These are phyloP conservation scores for Sterrhoptilus dennistouni DNA, from an alignment of 2,113 vertebrate genomes.

Conservation along the genomic window DNA sequence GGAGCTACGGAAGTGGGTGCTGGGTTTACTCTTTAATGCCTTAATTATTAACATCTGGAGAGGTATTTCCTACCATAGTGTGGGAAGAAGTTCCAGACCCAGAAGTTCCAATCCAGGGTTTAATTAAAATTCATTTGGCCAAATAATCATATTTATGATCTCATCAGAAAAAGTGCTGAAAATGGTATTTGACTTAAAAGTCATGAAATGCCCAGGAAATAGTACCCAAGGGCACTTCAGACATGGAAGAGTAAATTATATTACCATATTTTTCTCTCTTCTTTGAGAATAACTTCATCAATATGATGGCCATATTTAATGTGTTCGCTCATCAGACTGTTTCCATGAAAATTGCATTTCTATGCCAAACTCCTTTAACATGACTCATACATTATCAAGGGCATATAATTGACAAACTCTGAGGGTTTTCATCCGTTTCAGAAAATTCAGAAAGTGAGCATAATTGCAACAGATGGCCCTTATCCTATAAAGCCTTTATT, in stretches of 20 bases:
- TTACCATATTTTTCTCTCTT: neutral
- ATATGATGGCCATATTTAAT: neutral
- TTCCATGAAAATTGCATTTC: neutral
- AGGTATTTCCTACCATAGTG: neutral
- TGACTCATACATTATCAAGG: constrained; percentile 8
- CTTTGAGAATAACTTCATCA: neutral
- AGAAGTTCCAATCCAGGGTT: neutral
- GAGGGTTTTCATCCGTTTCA: neutral
- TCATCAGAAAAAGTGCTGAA: constrained; percentile 1
- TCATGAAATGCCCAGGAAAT: neutral
- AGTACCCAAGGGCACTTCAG: neutral
- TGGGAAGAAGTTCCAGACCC: constrained; percentile 44
- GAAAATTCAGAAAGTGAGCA: constrained; percentile 3
- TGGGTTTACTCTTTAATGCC: constrained; percentile 44
- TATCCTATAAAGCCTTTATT: neutral
- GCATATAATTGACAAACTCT: neutral
- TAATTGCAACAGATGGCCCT: neutral
- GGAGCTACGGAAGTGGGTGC: constrained; percentile 39
- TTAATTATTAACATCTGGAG: constrained; percentile 63
- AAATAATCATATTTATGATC: neutral
- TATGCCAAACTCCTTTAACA: constrained; percentile 25
- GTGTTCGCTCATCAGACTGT: neutral
- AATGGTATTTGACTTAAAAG: neutral
- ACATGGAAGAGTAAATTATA: neutral
- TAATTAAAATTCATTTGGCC: constrained; percentile 15